Base-by-base conservation (phyloP, 1,140 invertebrate genomes). In the Camponotus pennsylvanicus region DNA sequence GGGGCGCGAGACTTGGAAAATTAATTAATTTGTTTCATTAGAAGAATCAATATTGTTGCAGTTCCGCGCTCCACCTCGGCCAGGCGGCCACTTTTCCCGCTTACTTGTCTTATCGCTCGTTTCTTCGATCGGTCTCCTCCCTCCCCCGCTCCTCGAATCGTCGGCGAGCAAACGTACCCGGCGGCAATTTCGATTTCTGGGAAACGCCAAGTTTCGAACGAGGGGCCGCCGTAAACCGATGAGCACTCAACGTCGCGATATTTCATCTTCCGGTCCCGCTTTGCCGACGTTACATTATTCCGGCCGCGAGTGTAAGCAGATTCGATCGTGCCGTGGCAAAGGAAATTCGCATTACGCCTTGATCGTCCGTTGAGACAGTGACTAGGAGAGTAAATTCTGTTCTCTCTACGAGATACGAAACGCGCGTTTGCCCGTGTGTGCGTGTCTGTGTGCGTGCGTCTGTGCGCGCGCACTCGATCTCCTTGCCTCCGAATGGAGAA, bases 11-110 rank as follows among this genome's bases (percentile, higher is more conserved):
- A 91, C 88, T 92, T 80, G 67, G 76, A 80, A 87, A 90, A 92
- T 91, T 91, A 88, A 92, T 91, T 90, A 91, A 90, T 90, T 90
- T 79, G 59, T 88, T 52, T 92, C 84, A 88, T 92, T 92, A 90
- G 79, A 63, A 87, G 87, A 91, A 89, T 92, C 90, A 88, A 91
- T 91, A 90, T 89, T 89, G 76, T 87, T 83, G 18, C 55, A 86
- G 66, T 27, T 52, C 61, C 57, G 40, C 55, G 57, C 55, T 63
- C 0, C 27, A 11, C 59, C 13, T 21, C 52, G 18, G 75, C 70
- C 63, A 66, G 80, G 70, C 63, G 57, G 70, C 76, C 85, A 75
- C 78, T 77, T 77, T 40, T 6, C 57, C 15, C 49, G 49, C 49
- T 52, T 11, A 88, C 83, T 88, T 87, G 85, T 91, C 86, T 91